Evolutionary conservation across 2,888 invertebrate species (phyloP), one percentile per base, ranked within the genome.

Genomic region (Drosophila mimetica): DNA sequence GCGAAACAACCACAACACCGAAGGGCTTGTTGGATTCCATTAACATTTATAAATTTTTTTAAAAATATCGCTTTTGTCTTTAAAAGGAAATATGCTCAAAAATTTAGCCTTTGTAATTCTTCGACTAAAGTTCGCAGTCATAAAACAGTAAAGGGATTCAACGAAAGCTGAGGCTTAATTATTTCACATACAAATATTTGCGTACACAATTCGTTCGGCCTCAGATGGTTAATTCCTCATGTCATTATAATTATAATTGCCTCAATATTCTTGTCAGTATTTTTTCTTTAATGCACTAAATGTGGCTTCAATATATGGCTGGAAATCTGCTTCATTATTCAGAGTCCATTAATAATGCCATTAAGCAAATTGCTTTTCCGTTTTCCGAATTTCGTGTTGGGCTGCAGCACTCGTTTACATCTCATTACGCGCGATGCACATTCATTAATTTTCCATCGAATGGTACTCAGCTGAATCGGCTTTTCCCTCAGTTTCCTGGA

Each of bases 341-440:
- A 42, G 36, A 34, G 54, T 55, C 55, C 57, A 67, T 67, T 50
- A 51, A 57, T 57, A 41, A 16, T 42, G 48, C 30, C 69, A 67
- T 69, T 69, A 69, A 37, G 37, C 20, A 37, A 53, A 67, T 58
- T 48, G 41, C 22, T 37, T 48, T 64, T 28, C 9, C 30, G 7
- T 9, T n/a, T 30, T 13, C 30, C 1, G 28, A 8, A 42, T 9
- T 20, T 16, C 11, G 16, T 13, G 36, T 18, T 18, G 18, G 18
- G 44, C 18, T 70, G 53, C 32, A 48, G 16, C 37, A 47, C 25
- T 16, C 36, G 8, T 41, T 34, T 34, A 52, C 46, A 44, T 32
- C 39, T 61, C 50, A 61, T 60, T 60, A 42, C n/a, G 39, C 42
- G n/a, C 5, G 16, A 14, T 61, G 61, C 42, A 44, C 16, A 44